These are phyloP conservation scores for Cheilosia soror DNA, from an alignment of 2,888 invertebrate genomes.

Conservation along the genomic window DNA sequence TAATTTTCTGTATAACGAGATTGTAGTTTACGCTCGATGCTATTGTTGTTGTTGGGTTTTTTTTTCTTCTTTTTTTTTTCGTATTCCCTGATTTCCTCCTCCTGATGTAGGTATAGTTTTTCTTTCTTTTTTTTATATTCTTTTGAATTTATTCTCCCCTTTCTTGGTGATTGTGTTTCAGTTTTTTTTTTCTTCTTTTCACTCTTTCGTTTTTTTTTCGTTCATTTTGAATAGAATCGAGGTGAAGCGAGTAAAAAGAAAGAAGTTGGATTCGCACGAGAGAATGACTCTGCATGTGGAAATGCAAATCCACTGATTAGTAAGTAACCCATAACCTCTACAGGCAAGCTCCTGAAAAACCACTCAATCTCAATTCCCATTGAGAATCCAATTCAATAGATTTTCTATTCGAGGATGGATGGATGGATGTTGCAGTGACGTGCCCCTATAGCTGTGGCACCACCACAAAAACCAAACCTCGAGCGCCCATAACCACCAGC, in stretches of 20 bases:
- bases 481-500: background rate
- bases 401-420: conserved; percentile 67
- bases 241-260: conserved; percentile 17
- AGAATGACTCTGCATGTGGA: conserved; percentile 52
- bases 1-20: conserved; percentile 74
- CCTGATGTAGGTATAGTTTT: background rate
- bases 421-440: background rate
- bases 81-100: conserved; percentile 32
- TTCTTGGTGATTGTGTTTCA: conserved; percentile 55
- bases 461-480: background rate
- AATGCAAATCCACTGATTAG: conserved; percentile 71
- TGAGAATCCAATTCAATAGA: conserved; percentile 72
- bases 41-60: conserved; percentile 66
- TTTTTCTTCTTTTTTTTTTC: conserved; percentile 27
- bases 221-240: conserved; percentile 47
- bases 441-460: conserved; percentile 1
- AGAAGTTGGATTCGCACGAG: conserved; percentile 40
- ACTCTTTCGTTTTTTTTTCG: conserved; percentile 18
- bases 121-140: conserved; percentile 43
- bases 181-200: conserved; percentile 17
- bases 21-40: conserved; percentile 68
- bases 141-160: conserved; percentile 63
- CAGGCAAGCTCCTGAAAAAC: conserved; percentile 52
- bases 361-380: conserved; percentile 71
- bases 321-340: conserved; percentile 73